Conservation (phyloP, 2,113 vertebrate species). For the Pelecanus crispus region DNA sequence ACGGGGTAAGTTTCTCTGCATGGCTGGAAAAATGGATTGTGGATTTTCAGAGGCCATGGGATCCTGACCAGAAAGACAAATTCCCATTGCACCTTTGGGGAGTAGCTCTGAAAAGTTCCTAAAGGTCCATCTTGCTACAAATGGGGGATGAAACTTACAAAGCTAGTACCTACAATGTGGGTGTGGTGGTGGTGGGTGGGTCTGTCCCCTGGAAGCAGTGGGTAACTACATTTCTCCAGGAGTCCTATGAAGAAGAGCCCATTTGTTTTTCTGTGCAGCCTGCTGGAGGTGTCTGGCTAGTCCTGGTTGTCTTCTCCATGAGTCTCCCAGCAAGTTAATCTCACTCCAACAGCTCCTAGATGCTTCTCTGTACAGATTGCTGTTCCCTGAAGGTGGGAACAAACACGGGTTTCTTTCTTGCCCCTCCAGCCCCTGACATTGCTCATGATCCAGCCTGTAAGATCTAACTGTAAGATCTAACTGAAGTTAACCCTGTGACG, state of each 20-base stretch:
- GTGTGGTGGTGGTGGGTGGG: rapidly evolving
- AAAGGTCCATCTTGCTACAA: not conserved
- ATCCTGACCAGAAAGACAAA: not conserved
- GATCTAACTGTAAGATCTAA: not conserved
- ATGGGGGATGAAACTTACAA: not conserved
- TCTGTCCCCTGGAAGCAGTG: not conserved
- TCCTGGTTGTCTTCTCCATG: not conserved
- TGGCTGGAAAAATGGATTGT: not conserved
- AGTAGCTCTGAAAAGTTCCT: not conserved
- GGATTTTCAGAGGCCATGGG: not conserved
- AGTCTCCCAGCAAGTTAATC: not conserved
- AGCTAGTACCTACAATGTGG: not conserved
- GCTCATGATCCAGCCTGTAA: not conserved
- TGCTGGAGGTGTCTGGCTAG: not conserved
- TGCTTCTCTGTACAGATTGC: not conserved
- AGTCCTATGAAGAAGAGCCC: not conserved
- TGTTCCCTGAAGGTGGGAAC: not conserved
- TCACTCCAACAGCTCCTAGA: not conserved
- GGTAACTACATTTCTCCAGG: not conserved
- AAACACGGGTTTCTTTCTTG: not conserved
- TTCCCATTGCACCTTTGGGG: not conserved
- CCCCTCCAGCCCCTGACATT: not conserved
- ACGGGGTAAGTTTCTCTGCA: not conserved
- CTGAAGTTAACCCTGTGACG: not conserved
- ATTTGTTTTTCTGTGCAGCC: not conserved